Conservation (phyloP, 2,888 invertebrate genomes). For the Idaea dimidiata region DNA sequence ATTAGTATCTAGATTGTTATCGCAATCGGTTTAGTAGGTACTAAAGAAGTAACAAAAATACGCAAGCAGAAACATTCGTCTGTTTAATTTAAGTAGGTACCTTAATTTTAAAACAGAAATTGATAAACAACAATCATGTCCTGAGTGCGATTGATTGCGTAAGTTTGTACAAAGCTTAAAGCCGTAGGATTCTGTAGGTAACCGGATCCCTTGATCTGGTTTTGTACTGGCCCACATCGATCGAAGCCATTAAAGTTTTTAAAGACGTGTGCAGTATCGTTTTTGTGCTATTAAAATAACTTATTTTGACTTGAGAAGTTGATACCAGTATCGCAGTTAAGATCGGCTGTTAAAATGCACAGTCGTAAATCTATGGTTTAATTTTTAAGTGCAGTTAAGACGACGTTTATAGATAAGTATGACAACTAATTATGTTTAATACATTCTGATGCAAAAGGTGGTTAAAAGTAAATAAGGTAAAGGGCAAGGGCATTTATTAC, state of each 20-base stretch:
- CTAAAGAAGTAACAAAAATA: too few species aligned
- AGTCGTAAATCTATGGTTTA: not conserved
- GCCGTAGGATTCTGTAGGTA: not conserved
- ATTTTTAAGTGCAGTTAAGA: not conserved
- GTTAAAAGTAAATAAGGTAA: not conserved
- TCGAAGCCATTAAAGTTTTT: constrained; percentile 3
- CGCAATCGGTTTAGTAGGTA: too few species aligned
- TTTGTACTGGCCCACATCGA: constrained; percentile 4
- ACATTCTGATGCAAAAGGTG: not conserved
- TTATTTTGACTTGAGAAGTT: constrained; percentile 2
- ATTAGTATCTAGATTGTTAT: too few species aligned
- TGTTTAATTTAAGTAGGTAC: too few species aligned
- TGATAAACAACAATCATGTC: too few species aligned
- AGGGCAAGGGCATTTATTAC: not conserved
- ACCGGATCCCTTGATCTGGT: constrained; percentile 8
- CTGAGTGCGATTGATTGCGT: too few species aligned
- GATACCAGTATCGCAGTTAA: not conserved
- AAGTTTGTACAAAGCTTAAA: too few species aligned
- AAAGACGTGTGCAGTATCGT: not conserved
- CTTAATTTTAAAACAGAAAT: too few species aligned
- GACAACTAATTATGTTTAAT: not conserved
- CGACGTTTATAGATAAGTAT: constrained; percentile 1
- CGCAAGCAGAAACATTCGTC: too few species aligned
- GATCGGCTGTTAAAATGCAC: not conserved
- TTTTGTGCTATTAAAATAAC: constrained; percentile 2